Percentiles rank a stretch among this genome's conserved stretches.
Evolutionary conservation across 2,888 invertebrate genomes (phyloP).

Genomic region (Copidosoma aretas): DNA sequence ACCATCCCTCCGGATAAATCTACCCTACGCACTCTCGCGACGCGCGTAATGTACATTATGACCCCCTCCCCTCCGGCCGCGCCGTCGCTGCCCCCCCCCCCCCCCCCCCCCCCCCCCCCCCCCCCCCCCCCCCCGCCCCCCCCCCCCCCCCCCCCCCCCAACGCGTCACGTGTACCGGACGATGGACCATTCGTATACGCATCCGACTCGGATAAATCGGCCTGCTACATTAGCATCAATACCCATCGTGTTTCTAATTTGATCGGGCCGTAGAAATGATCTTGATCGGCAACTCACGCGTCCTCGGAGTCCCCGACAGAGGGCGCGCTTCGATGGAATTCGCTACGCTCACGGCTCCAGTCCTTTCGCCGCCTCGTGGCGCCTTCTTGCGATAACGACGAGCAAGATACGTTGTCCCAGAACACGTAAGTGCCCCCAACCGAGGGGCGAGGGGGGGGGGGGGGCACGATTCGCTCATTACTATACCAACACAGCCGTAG

Average conservation of each 20-base stretch:
- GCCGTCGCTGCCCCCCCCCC: conserved; percentile 23
- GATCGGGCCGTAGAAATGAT: too few species aligned
- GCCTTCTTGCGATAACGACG: not conserved
- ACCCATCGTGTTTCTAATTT: not conserved
- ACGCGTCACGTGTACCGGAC: not conserved
- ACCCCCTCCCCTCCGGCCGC: not conserved
- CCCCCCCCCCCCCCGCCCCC: not conserved
- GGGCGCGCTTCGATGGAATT: not conserved
- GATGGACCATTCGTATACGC: not conserved
- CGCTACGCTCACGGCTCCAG: not conserved
- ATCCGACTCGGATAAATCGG: conserved; percentile 23
- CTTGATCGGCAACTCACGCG: too few species aligned
- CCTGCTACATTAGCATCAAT: conserved; percentile 11
- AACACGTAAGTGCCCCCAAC: not conserved
- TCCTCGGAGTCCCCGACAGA: too few species aligned
- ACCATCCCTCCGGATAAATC: conserved; percentile 11
- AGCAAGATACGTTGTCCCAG: not conserved
- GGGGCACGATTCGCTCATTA: conserved; percentile 53
- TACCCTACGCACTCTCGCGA: not conserved
- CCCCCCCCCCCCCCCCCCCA: not conserved
- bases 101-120: not conserved
- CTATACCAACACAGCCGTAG: conserved; percentile 51
- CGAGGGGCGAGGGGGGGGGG: too few species aligned
- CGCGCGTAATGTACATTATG: too few species aligned
- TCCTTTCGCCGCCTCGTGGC: not conserved